Evolutionary conservation across 2,797 vertebrate genomes (phyloP).

Genomic region (Poecilia wingei): DNA sequence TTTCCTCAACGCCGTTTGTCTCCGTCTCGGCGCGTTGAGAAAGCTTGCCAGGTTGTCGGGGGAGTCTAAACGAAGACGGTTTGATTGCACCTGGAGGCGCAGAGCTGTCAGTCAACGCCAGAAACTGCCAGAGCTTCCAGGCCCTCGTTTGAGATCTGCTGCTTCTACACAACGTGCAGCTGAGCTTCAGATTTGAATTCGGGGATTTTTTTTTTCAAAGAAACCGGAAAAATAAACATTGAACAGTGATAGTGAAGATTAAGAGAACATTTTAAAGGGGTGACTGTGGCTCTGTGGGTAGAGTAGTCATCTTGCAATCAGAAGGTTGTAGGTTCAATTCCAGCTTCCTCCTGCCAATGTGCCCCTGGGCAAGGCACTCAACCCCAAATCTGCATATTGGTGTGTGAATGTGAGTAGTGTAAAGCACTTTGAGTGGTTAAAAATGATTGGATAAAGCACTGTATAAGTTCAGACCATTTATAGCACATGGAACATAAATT

Average conservation of each 20-base stretch:
- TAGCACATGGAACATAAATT: no score
- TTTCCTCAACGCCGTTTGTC: conserved; percentile 20
- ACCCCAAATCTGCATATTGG: no score
- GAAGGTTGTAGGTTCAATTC: no score
- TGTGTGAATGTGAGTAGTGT: no score
- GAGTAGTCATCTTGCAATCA: no score
- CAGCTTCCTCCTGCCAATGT: no score
- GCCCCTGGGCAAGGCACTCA: no score
- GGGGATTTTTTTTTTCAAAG: conserved; percentile 22
- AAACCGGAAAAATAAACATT: not conserved
- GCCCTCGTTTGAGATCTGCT: conserved; percentile 28
- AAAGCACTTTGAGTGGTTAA: no score
- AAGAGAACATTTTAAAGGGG: no score
- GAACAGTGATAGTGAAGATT: not conserved
- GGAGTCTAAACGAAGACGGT: conserved; percentile 32
- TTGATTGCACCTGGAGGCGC: conserved; percentile 61
- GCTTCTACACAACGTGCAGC: conserved; percentile 35
- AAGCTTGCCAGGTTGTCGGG: conserved; percentile 45
- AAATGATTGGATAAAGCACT: no score
- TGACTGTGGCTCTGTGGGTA: no score
- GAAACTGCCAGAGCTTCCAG: conserved; percentile 37
- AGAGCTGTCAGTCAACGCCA: conserved; percentile 68
- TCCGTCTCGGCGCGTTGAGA: conserved; percentile 30
- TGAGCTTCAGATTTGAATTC: conserved; percentile 36
- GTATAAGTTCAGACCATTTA: no score